Evolutionary conservation across 2,113 vertebrate genomes (phyloP).

Genomic region (Chionis minor): DNA sequence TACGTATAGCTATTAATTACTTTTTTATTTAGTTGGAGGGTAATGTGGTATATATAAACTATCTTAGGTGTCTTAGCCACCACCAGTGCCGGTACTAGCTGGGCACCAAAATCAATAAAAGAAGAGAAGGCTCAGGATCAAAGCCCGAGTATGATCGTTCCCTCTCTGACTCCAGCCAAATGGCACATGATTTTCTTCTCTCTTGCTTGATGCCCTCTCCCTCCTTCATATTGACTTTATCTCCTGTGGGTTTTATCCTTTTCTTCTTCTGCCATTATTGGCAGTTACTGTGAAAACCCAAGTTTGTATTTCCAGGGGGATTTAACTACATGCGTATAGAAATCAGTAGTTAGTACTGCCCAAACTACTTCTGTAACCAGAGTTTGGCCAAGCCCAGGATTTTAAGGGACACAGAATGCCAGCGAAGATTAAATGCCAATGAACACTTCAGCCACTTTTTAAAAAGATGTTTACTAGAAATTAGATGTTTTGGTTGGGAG

Average conservation of each 20-base stretch:
- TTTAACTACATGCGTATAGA: neutral
- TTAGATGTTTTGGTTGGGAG: neutral
- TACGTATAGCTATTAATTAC: neutral
- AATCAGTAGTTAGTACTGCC: neutral
- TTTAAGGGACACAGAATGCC: neutral
- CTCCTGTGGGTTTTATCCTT: neutral
- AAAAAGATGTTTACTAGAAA: neutral
- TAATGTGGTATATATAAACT: neutral
- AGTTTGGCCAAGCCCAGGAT: neutral
- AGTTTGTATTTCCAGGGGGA: neutral
- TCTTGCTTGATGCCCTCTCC: neutral
- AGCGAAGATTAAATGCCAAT: neutral
- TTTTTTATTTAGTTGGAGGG: neutral
- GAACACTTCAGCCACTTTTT: rapidly evolving
- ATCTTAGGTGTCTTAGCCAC: neutral
- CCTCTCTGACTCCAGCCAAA: neutral
- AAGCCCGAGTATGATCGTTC: neutral
- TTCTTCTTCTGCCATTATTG: neutral
- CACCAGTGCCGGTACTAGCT: neutral
- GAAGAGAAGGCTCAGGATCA: neutral
- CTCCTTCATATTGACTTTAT: neutral
- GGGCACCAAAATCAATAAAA: neutral
- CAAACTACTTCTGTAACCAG: neutral
- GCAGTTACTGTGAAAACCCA: neutral
- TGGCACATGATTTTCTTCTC: neutral